Percentiles rank a stretch among this genome's conserved stretches.
These are phyloP conservation scores for Brachionus paranguensis DNA, from an alignment of 1,140 invertebrate genomes.

Conservation along the genomic window DNA sequence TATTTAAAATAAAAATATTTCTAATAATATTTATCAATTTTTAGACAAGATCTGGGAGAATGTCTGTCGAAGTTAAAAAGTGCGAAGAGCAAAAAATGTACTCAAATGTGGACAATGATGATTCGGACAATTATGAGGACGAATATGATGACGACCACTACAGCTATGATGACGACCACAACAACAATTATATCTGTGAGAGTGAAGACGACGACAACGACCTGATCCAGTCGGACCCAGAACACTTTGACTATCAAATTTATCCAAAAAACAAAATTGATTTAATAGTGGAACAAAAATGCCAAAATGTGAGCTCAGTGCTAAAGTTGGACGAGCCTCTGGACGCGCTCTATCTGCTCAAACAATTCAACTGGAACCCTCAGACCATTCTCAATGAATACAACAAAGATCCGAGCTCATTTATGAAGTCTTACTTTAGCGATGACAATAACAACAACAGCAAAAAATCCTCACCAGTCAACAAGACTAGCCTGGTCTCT, in stretches of 20 bases:
- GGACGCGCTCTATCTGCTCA: not conserved
- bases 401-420: not conserved
- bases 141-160: not conserved
- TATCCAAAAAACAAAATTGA: conserved; percentile 19
- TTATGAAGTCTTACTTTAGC: not conserved
- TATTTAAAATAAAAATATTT: too few relatives aligned
- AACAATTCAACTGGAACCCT: conserved; percentile 8
- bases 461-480: not conserved
- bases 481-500: not conserved
- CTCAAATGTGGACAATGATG: not conserved
- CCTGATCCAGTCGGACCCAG: not conserved
- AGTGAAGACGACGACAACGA: conserved; percentile 34
- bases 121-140: not conserved
- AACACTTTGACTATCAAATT: conserved; percentile 1
- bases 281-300: conserved; percentile 7
- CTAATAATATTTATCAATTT: not conserved
- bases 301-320: not conserved
- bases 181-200: conserved; percentile 27
- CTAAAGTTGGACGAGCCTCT: not conserved
- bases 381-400: not conserved
- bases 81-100: not conserved
- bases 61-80: not conserved
- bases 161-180: conserved; percentile 17
- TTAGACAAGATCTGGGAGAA: not conserved
- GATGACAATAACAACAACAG: conserved; percentile 25